These are phyloP conservation scores for Unio pictorum DNA, from an alignment of 2,888 invertebrate species.

Conservation along the genomic window DNA sequence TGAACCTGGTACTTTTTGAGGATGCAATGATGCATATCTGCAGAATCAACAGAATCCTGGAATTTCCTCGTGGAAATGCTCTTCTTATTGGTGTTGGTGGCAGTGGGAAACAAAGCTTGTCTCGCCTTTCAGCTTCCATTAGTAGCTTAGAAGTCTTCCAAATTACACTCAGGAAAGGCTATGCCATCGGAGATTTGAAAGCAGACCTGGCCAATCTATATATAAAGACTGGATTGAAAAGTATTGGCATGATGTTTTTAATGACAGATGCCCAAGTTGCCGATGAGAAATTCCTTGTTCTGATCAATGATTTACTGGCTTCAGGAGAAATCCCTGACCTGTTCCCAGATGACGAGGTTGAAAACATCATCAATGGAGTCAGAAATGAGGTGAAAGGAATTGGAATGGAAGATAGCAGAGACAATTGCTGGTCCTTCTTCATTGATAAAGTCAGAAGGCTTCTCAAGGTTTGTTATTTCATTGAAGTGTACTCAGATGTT, in stretches of 20 bases:
- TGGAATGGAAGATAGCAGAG: slow-evolving; percentile 91
- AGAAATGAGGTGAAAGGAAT: slow-evolving; percentile 77
- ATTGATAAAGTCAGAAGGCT: slow-evolving; percentile 90
- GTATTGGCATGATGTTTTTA: slow-evolving; percentile 93
- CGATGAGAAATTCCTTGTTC: slow-evolving; percentile 93
- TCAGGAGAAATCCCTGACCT: slow-evolving; percentile 97
- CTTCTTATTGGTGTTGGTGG: slow-evolving; percentile 96
- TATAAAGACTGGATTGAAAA: slow-evolving; percentile 92
- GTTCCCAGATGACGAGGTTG: slow-evolving; percentile 95
- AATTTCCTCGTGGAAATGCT: slow-evolving; percentile 95
- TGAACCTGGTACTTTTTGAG: slow-evolving; percentile 97
- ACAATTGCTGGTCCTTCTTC: slow-evolving; percentile 98
- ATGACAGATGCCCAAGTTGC: slow-evolving; percentile 98
- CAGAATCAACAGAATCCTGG: slow-evolving; percentile 93
- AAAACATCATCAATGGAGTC: slow-evolving; percentile 91
- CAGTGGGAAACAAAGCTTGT: slow-evolving; percentile 94
- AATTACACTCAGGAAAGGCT: slow-evolving; percentile 92
- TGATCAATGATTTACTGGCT: slow-evolving; percentile 95
- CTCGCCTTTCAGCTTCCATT: slow-evolving; percentile 93
- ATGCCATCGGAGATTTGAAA: slow-evolving; percentile 87
- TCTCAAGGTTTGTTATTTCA: slow-evolving; percentile 35
- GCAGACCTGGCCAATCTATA: slow-evolving; percentile 87
- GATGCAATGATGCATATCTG: slow-evolving; percentile 96
- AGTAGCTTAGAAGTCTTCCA: slow-evolving; percentile 94
- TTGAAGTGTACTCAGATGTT: too few species aligned